These are phyloP conservation scores for Escarpia spicata DNA, from an alignment of 2,888 invertebrate genomes.

Conservation along the genomic window DNA sequence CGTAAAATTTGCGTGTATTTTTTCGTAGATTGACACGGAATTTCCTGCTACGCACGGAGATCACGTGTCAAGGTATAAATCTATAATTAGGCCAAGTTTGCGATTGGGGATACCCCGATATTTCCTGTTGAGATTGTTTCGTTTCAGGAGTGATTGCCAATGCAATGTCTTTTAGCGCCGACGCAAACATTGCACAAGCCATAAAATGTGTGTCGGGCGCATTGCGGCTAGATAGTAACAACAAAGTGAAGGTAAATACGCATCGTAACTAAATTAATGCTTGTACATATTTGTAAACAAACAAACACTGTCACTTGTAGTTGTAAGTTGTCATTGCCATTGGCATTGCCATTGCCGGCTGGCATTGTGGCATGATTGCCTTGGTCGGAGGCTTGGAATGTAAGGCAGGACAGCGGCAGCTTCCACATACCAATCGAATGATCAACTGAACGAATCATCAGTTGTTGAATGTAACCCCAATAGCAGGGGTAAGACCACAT, in stretches of 20 bases:
- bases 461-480: no score
- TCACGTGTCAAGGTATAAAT: neutral
- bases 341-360: no score
- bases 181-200: neutral
- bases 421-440: no score
- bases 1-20: neutral
- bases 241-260: neutral
- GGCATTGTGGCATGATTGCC: no score
- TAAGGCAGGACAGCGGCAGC: no score
- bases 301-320: no score
- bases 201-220: neutral
- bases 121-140: neutral
- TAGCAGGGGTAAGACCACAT: no score
- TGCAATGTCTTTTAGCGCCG: constrained; percentile 4
- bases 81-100: neutral
- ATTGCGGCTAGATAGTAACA: neutral
- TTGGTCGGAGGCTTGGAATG: no score
- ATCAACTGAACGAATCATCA: no score
- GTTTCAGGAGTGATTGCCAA: neutral
- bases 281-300: no score
- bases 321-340: no score
- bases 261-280: neutral
- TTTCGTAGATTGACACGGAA: neutral
- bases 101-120: neutral
- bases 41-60: neutral